Evolutionary conservation across 1,140 invertebrate genomes (phyloP), one percentile per base, ranked within the genome.

Genomic region (Plutomurus gul): DNA sequence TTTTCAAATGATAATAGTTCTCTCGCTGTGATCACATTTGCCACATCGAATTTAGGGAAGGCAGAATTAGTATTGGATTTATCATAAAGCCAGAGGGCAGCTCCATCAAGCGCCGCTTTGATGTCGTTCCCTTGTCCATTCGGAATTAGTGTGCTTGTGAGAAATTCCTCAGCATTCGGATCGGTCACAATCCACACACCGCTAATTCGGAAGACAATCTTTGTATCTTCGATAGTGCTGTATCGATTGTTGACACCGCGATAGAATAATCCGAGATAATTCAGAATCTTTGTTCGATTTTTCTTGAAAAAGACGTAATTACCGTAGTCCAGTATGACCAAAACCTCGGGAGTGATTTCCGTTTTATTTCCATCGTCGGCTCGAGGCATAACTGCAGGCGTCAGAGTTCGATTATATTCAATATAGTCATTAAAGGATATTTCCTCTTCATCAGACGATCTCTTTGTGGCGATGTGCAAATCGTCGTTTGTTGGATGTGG

Each of bases 211-310:
- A 77, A 77, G 3, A 8, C 13, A 70, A 77, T 77, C n/a, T 43
- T 60, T 11, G 25, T 36, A 1, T 46, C 39, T 5, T 27, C 18
- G 39, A 65, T 25, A 0, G 37, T 56, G 11, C 27, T 13, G 18
- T 56, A 76, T 16, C 43, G 43, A 56, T 51, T 76, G n/a, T 76
- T 76, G n/a, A 76, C 37, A 10, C 27, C 47, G 13, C 27, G 74
- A 6, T 56, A 37, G n/a, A 76, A 56, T 8, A 60, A 27, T 8
- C 13, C 30, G 4, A 76, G 37, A 16, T 76, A 76, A 6, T 51
- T 30, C 13, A 56, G 10, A 22, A 76, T 76, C n/a, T 16, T 20
- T 11, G 18, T n/a, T 3, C 10, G 16, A 18, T 56, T 56, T 30
- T 18, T 39, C 6, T 46, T 36, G 22, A 56, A 36, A 10, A 8